Percentiles rank a stretch among this genome's conserved stretches.
phyloP scores from a whole-genome alignment of 2,797 vertebrate genomes.

The Gobio occitaniae region DNA sequence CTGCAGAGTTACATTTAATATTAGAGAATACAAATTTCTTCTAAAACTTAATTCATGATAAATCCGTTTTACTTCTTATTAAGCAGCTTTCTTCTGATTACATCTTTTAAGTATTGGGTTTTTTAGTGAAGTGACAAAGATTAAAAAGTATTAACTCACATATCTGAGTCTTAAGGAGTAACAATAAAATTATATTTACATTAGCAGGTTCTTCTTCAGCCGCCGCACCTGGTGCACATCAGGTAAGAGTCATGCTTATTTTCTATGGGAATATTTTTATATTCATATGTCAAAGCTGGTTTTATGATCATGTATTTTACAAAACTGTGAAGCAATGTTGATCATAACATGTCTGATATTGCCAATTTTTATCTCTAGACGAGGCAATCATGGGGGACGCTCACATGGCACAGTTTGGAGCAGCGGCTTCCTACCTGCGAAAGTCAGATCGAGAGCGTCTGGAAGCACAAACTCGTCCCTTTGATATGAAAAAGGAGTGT shows the following conservation, averaged over 20 bases:
- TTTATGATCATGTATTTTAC: neutral
- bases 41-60: neutral
- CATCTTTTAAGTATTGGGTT: neutral
- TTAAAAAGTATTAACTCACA: neutral
- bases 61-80: neutral
- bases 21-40: neutral
- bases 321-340: neutral
- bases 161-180: neutral
- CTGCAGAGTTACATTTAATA: neutral
- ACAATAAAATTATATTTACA: neutral
- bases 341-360: neutral
- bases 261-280: neutral
- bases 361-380: slow-evolving; percentile 2
- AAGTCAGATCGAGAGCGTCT: slow-evolving; percentile 87
- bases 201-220: slow-evolving; percentile 17
- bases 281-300: neutral
- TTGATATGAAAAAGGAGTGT: slow-evolving; percentile 90
- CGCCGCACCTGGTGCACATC: slow-evolving; percentile 12
- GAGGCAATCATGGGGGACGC: slow-evolving; percentile 76
- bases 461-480: slow-evolving; percentile 85
- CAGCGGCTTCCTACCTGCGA: slow-evolving; percentile 83
- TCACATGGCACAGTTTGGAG: slow-evolving; percentile 83
- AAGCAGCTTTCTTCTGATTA: neutral
- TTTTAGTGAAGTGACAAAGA: neutral
- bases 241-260: neutral